Evolutionary conservation across 2,113 vertebrate genomes (phyloP).

Genomic region (Odocoileus virginianus): DNA sequence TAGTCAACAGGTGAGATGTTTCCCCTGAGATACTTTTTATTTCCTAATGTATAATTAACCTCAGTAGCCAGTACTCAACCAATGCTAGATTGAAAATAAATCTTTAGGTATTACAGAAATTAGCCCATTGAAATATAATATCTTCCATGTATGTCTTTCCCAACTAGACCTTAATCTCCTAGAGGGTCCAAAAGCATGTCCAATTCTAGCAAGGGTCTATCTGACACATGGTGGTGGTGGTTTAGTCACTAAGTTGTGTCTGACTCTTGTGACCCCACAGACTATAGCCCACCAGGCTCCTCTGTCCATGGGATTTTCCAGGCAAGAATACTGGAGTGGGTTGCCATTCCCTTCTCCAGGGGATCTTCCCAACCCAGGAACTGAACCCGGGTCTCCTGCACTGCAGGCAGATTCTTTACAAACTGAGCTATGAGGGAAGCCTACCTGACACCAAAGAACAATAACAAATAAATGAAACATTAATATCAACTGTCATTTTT

Average conservation of each 20-base stretch:
- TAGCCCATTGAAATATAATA: neutral
- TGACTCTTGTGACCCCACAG: neutral
- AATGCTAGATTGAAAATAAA: neutral
- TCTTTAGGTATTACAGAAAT: neutral
- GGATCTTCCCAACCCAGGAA: neutral
- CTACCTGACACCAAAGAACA: neutral
- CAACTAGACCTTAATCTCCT: neutral
- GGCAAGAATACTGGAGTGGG: neutral
- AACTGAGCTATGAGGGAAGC: neutral
- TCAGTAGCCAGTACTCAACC: neutral
- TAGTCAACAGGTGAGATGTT: neutral
- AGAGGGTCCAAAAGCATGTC: neutral
- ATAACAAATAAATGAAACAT: neutral
- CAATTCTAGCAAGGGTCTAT: neutral
- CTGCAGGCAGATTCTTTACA: neutral
- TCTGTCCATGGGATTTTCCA: neutral
- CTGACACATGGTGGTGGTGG: neutral
- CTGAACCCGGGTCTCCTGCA: neutral
- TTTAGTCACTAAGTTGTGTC: neutral
- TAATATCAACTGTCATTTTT: neutral
- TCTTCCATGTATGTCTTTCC: neutral
- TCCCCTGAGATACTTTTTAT: neutral
- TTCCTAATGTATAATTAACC: neutral
- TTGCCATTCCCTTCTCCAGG: neutral
- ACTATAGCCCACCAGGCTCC: neutral